A percentile compares a stretch with the other conserved stretches of the same genome.
Evolutionary conservation across 2,113 vertebrate genomes (phyloP).

Genomic region (Pica pica): DNA sequence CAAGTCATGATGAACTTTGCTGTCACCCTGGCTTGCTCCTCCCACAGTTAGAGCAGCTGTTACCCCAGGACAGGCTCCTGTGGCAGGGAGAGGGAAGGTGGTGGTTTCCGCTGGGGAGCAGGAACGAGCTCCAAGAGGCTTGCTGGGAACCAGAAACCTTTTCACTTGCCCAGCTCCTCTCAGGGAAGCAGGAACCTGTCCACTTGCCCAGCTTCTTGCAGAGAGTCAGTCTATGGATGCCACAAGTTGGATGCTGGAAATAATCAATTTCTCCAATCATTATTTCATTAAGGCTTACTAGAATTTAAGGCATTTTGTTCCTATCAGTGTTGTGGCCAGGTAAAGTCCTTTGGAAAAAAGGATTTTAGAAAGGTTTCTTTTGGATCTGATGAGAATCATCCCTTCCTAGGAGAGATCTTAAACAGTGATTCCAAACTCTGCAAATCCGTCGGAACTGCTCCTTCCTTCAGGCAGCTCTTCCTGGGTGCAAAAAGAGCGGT

Average conservation of each 20-base stretch:
- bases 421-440: background rate
- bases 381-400: background rate
- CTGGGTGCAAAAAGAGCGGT: background rate
- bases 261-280: background rate
- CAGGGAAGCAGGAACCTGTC: background rate
- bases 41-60: background rate
- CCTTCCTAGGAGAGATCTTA: background rate
- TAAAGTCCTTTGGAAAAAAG: background rate
- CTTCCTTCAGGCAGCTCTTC: background rate
- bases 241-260: background rate
- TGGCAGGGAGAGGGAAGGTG: background rate
- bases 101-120: no score
- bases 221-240: background rate
- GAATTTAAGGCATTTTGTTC: background rate
- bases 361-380: background rate
- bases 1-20: background rate
- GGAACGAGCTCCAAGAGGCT: background rate
- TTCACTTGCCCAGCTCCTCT: background rate
- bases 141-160: background rate
- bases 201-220: background rate
- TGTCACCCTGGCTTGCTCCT: accelerated
- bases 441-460: background rate
- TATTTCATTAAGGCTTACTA: background rate
- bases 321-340: background rate
- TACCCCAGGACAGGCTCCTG: background rate